Percentiles rank a stretch among this genome's conserved stretches.
Evolutionary conservation across 2,797 vertebrate species (phyloP).

Genomic region (Semotilus atromaculatus): DNA sequence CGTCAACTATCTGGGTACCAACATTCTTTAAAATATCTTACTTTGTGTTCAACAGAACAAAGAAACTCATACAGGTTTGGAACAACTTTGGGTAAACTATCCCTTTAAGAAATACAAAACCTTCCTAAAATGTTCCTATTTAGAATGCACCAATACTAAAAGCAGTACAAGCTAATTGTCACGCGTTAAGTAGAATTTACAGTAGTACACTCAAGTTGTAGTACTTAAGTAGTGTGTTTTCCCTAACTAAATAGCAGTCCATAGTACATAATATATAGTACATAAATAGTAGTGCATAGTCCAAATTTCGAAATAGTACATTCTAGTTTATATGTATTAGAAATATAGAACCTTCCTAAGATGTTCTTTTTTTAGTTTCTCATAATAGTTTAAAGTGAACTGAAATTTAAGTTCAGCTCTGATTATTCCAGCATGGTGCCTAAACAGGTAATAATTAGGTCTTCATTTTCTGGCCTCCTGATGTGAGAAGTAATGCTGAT

Average conservation of each 20-base stretch:
- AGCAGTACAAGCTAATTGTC: neutral
- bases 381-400: neutral
- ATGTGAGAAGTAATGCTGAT: constrained; percentile 3
- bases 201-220: neutral
- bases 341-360: neutral
- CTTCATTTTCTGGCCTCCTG: constrained; percentile 1
- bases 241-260: neutral
- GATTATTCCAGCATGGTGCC: constrained; percentile 7
- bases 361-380: neutral
- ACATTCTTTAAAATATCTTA: too few species aligned
- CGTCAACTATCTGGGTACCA: too few species aligned
- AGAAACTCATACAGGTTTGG: too few species aligned
- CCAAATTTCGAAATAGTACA: neutral
- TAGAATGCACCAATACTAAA: neutral
- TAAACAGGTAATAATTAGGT: neutral
- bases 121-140: neutral
- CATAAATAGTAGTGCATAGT: neutral
- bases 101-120: constrained; percentile 3
- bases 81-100: too few species aligned
- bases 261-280: neutral
- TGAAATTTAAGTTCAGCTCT: neutral
- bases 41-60: too few species aligned
- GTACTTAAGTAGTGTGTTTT: constrained; percentile 10
- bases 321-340: neutral
- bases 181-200: neutral